phyloP scores from a whole-genome alignment of 92 coral and sea anemone species.

The Diadumene lineata region DNA sequence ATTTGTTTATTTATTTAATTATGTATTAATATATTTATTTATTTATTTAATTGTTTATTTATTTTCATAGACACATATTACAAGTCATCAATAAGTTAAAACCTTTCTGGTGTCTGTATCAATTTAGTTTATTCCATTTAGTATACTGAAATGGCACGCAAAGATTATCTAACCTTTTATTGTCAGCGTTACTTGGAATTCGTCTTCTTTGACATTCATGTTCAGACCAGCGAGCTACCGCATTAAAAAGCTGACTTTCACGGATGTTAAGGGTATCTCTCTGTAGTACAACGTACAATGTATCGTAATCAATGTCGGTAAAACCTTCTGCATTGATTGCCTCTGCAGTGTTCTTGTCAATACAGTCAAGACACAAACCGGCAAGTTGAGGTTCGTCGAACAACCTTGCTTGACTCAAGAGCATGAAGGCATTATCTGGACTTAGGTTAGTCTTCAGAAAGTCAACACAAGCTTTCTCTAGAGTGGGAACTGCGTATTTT shows the following conservation, averaged over 20 bases:
- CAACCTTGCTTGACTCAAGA: constrained; percentile 90
- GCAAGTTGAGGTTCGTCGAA: constrained; percentile 96
- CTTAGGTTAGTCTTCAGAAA: constrained; percentile 91
- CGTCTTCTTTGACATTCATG: constrained; percentile 86
- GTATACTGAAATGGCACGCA: too few relatives aligned
- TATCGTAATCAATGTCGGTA: constrained; percentile 92
- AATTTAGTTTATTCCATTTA: too few relatives aligned
- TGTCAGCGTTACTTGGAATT: constrained; percentile 66
- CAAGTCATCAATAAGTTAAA: too few relatives aligned
- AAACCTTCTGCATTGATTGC: constrained; percentile 94
- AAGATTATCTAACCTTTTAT: constrained; percentile 70
- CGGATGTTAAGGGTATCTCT: constrained; percentile 88
- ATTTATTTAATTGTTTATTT: too few relatives aligned
- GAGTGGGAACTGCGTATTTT: constrained; percentile 91
- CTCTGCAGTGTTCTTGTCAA: constrained; percentile 87
- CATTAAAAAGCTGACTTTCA: constrained; percentile 81
- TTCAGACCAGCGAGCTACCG: constrained; percentile 92
- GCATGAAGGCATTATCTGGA: constrained; percentile 96
- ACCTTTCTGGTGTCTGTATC: too few relatives aligned
- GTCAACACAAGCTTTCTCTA: constrained; percentile 97
- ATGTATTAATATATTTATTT: too few relatives aligned
- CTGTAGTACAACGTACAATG: constrained; percentile 81
- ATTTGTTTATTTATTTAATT: too few relatives aligned
- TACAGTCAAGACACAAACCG: constrained; percentile 85
- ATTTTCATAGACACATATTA: too few relatives aligned